Percentiles rank a stretch among this genome's conserved stretches.
phyloP scores from a whole-genome alignment of 2,797 vertebrate genomes.

The Melopsittacus undulatus region DNA sequence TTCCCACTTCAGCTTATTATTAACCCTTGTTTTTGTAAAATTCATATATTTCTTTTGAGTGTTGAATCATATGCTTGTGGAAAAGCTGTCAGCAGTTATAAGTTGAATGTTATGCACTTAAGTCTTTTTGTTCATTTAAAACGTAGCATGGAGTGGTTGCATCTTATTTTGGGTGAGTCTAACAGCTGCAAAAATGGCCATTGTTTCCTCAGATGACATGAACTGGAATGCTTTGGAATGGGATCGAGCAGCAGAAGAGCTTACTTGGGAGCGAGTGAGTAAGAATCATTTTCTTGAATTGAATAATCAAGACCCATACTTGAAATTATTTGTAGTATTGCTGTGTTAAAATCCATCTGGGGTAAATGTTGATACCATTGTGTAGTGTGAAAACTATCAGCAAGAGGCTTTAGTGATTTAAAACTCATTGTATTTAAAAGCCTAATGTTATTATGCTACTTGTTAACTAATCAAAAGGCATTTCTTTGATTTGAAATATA shows the following conservation, averaged over 20 bases:
- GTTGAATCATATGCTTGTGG: background rate
- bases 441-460: background rate
- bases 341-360: background rate
- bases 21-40: background rate
- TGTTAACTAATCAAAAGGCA: background rate
- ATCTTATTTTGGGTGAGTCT: background rate
- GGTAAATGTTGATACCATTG: background rate
- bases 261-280: slow-evolving; percentile 97
- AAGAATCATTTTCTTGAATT: background rate
- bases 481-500: background rate
- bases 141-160: background rate
- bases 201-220: slow-evolving; percentile 90
- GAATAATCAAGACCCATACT: background rate
- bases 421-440: background rate
- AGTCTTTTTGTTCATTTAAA: background rate
- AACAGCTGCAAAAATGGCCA: background rate
- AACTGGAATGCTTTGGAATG: slow-evolving; percentile 99
- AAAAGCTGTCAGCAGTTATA: background rate
- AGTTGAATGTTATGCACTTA: background rate
- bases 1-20: background rate
- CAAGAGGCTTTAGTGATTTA: background rate
- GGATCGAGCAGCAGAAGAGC: slow-evolving; percentile 98
- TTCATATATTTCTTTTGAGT: background rate
- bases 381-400: background rate
- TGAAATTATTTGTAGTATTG: background rate